Evolutionary conservation across 2,113 vertebrate genomes (phyloP).

Genomic region (Hydrochoerus hydrochaeris): DNA sequence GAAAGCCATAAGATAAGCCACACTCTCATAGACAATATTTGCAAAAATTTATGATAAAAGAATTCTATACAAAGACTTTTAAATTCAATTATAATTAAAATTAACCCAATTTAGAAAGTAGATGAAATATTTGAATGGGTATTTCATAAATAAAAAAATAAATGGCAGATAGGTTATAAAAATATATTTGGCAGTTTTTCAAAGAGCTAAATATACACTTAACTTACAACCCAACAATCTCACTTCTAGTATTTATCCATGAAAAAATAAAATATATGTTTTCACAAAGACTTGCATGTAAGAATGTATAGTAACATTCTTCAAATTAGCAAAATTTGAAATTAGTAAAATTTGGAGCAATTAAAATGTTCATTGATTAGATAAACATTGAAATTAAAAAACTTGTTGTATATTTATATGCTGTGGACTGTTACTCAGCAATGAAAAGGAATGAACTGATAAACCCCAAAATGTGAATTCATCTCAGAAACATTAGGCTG

Average conservation of each 20-base stretch:
- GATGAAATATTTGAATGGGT: background rate
- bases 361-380: background rate
- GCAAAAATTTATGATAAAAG: background rate
- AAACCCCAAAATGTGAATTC: background rate
- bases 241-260: background rate
- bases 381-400: background rate
- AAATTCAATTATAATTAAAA: background rate
- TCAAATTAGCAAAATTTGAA: background rate
- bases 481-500: background rate
- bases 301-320: background rate
- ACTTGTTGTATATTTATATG: background rate
- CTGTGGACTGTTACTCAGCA: background rate
- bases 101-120: background rate
- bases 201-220: background rate
- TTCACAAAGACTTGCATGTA: background rate
- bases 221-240: background rate
- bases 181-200: background rate
- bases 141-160: constrained; percentile 17
- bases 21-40: background rate
- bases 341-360: background rate
- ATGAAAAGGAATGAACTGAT: background rate
- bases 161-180: background rate
- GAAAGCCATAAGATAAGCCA: background rate
- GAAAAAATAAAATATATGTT: background rate
- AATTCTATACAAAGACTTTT: background rate